Base-by-base conservation (phyloP, 2,113 vertebrate species). In the Glaucidium brasilianum region DNA sequence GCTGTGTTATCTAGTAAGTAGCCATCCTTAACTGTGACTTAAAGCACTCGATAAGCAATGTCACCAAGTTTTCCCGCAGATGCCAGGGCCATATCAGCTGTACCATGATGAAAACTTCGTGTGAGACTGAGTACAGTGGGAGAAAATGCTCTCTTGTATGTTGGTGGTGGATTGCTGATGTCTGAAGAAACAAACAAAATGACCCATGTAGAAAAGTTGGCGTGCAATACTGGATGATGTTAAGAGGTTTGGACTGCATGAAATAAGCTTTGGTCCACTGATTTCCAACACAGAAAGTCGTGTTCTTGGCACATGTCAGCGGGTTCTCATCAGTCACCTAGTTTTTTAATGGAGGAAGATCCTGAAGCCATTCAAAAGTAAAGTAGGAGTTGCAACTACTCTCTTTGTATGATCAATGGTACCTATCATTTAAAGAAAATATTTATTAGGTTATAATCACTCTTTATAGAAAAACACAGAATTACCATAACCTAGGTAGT, bases 1-100 rank as follows among this genome's bases (percentile, higher is more conserved):
- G 37, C 49, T 52, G 32, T 41, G 39, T 29, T 21, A n/a, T 1
- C 39, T 18, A 0, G 56, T 25, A 0, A 3, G 4, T n/a, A 35
- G 27, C 47, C 39, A 43, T 52, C 32, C 25, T 22, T 79, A 39
- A 30, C 43, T 37, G 55, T 77, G 81, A 43, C 49, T 66, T 62
- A 7, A 0, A 82, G 35, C 60, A 16, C 41, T 92, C 39, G 47
- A 9, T n/a, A 25, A 30, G 10, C 11, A 59, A 1, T 7, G 10
- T 43, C 66, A 69, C 37, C 18, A 52, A 10, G 35, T 64, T 66
- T 43, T 64, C 69, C 75, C 90, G 67, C 39, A 60, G 55, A 6
- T 88, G 34, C 47, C 79, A 37, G 45, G 62, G 27, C 41, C 56
- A 13, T 39, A n/a, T 50, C 68, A 39, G 15, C 67, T 58, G 12